Conservation (phyloP, 30 jellyfish, hydroid and myxozoan genomes). For the Phacellophora camtschatica region DNA sequence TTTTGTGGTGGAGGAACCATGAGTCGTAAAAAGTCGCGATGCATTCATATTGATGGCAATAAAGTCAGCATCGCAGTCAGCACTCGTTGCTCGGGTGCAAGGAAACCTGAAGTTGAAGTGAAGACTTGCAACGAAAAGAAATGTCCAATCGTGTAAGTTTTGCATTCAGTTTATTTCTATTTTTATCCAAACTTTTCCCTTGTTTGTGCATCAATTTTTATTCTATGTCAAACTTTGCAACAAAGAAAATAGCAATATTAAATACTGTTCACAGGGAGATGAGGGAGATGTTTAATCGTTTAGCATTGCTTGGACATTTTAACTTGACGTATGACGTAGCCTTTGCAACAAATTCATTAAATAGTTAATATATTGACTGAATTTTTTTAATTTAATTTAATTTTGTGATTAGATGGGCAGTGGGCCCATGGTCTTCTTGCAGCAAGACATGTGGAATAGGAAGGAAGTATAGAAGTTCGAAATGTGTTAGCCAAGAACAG, state of each 20-base stretch:
- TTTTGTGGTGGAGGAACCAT: constrained; percentile 95
- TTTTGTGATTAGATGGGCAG: constrained; percentile 68
- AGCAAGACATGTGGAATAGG: constrained; percentile 92
- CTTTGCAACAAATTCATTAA: too few species aligned
- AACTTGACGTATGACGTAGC: too few species aligned
- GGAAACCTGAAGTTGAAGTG: constrained; percentile 73
- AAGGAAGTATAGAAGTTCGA: constrained; percentile 55
- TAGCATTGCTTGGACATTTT: too few species aligned
- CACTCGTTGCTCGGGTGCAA: constrained; percentile 87
- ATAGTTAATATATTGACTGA: too few species aligned
- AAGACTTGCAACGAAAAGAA: constrained; percentile 89
- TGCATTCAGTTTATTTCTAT: too few species aligned
- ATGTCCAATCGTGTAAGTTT: constrained; percentile 84
- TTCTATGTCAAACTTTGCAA: too few species aligned
- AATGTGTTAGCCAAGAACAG: constrained; percentile 47
- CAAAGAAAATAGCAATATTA: too few species aligned
- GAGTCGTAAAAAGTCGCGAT: constrained; percentile 75
- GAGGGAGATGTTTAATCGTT: too few species aligned
- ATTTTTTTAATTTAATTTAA: not conserved
- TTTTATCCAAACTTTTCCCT: too few species aligned
- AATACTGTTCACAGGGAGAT: too few species aligned
- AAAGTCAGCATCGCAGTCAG: constrained; percentile 80
- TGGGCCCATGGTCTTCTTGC: constrained; percentile 80
- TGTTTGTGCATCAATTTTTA: too few species aligned
- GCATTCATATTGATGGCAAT: constrained; percentile 66